These are phyloP conservation scores for Ceyx melanurus DNA, from an alignment of 2,113 vertebrate genomes.

Conservation along the genomic window DNA sequence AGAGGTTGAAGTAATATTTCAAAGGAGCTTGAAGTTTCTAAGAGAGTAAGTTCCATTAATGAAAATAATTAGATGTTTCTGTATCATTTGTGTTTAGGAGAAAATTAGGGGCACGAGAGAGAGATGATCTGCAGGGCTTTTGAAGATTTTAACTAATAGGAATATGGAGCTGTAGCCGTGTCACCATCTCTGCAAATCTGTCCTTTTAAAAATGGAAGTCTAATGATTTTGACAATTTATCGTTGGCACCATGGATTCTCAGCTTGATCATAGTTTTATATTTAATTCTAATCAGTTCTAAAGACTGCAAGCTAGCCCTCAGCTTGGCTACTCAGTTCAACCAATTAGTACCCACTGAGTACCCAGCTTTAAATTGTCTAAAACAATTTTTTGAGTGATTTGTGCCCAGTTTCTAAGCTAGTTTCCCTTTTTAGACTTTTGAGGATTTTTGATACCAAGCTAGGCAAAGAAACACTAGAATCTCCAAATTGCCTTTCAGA, in stretches of 20 bases:
- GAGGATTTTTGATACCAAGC: rapidly evolving
- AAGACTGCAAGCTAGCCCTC: background rate
- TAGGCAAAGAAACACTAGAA: background rate
- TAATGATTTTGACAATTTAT: background rate
- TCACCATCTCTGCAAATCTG: background rate
- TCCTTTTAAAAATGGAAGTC: background rate
- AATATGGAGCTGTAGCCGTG: background rate
- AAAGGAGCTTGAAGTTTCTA: background rate
- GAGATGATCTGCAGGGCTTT: background rate
- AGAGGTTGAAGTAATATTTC: background rate
- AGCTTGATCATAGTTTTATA: background rate
- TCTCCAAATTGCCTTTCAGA: background rate
- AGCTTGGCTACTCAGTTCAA: background rate
- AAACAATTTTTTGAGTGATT: background rate
- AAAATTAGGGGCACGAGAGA: background rate
- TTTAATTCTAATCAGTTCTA: background rate
- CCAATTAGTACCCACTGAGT: background rate
- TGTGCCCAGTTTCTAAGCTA: background rate
- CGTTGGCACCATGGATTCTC: background rate
- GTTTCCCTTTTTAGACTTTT: background rate
- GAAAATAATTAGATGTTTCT: background rate
- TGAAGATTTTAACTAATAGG: background rate
- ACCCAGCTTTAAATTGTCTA: background rate
- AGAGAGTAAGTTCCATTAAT: background rate
- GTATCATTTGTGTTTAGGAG: background rate